These are phyloP conservation scores for Magallana angulata DNA, from an alignment of 1,140 invertebrate genomes.

Conservation along the genomic window DNA sequence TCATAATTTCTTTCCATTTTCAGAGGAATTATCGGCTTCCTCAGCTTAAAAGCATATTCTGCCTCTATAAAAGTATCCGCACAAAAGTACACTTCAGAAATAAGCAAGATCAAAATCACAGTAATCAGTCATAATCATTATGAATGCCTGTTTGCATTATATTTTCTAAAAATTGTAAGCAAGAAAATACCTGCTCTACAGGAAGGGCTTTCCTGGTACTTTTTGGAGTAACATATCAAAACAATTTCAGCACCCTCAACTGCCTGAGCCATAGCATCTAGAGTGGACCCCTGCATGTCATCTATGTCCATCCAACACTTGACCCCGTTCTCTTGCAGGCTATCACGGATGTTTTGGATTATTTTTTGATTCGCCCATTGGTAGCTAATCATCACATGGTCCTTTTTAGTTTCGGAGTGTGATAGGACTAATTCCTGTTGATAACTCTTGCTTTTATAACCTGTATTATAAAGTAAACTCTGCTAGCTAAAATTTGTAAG, in stretches of 20 bases:
- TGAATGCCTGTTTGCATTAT: too few species aligned
- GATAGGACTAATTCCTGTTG: background rate
- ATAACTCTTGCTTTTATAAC: background rate
- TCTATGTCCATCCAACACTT: constrained; percentile 79
- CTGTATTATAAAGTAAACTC: background rate
- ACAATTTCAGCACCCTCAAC: constrained; percentile 73
- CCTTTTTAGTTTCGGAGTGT: background rate
- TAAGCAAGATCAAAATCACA: too few species aligned
- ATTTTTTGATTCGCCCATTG: constrained; percentile 68
- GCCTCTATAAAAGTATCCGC: constrained; percentile 67
- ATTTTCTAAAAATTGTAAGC: too few species aligned
- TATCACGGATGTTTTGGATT: constrained; percentile 60
- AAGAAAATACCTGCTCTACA: constrained; percentile 69
- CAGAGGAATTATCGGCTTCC: constrained; percentile 73
- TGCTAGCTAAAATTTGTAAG: too few species aligned
- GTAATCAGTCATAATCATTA: too few species aligned
- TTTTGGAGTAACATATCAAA: constrained; percentile 74
- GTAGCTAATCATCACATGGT: constrained; percentile 73
- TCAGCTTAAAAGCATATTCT: constrained; percentile 73
- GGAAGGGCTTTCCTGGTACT: constrained; percentile 76
- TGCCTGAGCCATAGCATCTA: constrained; percentile 76
- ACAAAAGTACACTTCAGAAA: too few species aligned
- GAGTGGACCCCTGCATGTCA: constrained; percentile 73
- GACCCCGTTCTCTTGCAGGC: constrained; percentile 53
- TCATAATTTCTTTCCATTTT: constrained; percentile 70